These are phyloP conservation scores for Drosophila santomea DNA, from an alignment of 1,140 invertebrate genomes.

Conservation along the genomic window DNA sequence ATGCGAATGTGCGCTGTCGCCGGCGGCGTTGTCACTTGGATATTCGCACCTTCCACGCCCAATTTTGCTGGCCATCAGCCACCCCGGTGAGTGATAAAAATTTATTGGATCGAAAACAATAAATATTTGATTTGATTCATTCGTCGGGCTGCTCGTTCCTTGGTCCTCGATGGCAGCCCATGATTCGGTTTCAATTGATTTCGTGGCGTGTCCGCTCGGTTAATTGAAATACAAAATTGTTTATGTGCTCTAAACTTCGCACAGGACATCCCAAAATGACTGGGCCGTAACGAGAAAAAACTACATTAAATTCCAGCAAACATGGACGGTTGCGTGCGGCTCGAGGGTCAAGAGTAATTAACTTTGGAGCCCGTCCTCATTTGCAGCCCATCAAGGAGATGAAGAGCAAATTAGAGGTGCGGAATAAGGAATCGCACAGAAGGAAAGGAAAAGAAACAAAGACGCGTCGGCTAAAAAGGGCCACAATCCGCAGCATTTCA, in stretches of 20 bases:
- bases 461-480: constrained; percentile 33
- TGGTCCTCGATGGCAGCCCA: constrained; percentile 45
- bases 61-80: constrained; percentile 19
- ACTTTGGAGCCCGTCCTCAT: constrained; percentile 59
- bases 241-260: constrained; percentile 35
- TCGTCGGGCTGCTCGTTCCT: constrained; percentile 12
- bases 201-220: constrained; percentile 48
- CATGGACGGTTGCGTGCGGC: constrained; percentile 29
- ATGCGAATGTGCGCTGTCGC: constrained; percentile 45
- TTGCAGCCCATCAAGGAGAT: constrained; percentile 68
- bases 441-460: constrained; percentile 18
- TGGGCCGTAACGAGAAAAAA: constrained; percentile 12
- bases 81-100: constrained; percentile 76
- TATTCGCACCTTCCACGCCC: constrained; percentile 56
- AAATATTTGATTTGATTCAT: constrained; percentile 84
- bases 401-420: constrained; percentile 41
- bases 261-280: neutral
- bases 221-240: constrained; percentile 69
- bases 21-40: constrained; percentile 25
- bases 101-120: constrained; percentile 83
- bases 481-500: constrained; percentile 67
- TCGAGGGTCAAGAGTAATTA: constrained; percentile 48
- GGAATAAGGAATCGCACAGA: constrained; percentile 15
- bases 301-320: neutral
- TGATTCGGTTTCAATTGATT: constrained; percentile 70